These are phyloP conservation scores for Andrena minutula DNA, from an alignment of 2,888 invertebrate genomes.

Conservation along the genomic window DNA sequence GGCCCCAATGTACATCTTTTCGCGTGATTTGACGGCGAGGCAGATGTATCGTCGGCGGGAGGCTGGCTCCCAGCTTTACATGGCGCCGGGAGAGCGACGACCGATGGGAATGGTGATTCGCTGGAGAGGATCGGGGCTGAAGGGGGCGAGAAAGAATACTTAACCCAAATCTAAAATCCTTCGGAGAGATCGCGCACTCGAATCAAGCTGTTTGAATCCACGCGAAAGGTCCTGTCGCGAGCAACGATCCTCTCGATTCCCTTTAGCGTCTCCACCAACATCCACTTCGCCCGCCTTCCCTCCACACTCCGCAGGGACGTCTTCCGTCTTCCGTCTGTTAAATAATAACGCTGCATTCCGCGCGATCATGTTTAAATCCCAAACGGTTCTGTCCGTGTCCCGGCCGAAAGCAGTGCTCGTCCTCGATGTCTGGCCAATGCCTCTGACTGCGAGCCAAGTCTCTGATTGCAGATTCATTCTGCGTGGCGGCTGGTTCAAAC, in stretches of 20 bases:
- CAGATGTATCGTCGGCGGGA: background rate
- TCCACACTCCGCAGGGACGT: too few species aligned
- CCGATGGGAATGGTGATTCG: slow-evolving; percentile 9
- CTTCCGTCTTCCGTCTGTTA: slow-evolving; percentile 21
- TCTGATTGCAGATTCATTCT: slow-evolving; percentile 61
- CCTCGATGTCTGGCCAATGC: slow-evolving; percentile 30
- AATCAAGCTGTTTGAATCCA: slow-evolving; percentile 1
- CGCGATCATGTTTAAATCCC: slow-evolving; percentile 41
- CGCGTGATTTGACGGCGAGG: slow-evolving; percentile 7
- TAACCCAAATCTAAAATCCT: slow-evolving; percentile 70
- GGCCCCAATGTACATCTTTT: slow-evolving; percentile 6
- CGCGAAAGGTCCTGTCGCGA: background rate
- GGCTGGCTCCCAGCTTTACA: background rate
- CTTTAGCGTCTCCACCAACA: slow-evolving; percentile 14
- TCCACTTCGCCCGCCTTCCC: background rate
- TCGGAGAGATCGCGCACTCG: slow-evolving; percentile 46
- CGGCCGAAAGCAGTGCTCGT: background rate
- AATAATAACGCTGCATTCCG: slow-evolving; percentile 45
- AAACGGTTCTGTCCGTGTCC: slow-evolving; percentile 38
- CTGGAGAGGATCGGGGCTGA: background rate
- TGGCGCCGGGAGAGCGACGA: background rate
- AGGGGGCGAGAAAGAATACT: slow-evolving; percentile 43
- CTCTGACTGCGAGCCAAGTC: slow-evolving; percentile 54
- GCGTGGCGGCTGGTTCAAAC: slow-evolving; percentile 44
- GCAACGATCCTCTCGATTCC: slow-evolving; percentile 22